Evolutionary conservation across 1,140 invertebrate genomes (phyloP).

Genomic region (Conus betulinus): DNA sequence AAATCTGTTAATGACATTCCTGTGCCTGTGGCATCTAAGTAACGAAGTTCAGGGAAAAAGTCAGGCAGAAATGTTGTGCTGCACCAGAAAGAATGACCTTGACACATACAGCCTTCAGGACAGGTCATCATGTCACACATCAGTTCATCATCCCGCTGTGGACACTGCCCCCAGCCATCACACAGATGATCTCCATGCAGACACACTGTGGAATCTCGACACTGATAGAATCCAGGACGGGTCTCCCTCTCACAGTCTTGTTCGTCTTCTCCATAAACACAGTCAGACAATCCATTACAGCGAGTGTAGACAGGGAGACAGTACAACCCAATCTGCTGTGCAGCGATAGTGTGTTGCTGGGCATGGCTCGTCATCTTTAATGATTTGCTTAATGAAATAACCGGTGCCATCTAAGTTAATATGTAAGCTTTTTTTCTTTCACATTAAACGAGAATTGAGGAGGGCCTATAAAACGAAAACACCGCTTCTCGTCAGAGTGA

Average conservation of each 20-base stretch:
- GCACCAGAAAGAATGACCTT: slow-evolving; percentile 17
- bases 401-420: not conserved
- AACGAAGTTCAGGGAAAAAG: slow-evolving; percentile 4
- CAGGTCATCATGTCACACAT: slow-evolving; percentile 27
- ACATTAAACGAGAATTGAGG: no score
- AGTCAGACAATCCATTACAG: slow-evolving; percentile 34
- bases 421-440: no score
- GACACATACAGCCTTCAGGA: slow-evolving; percentile 22
- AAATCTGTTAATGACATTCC: not conserved
- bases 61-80: not conserved
- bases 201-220: slow-evolving; percentile 26
- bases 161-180: slow-evolving; percentile 24
- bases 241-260: not conserved
- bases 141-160: slow-evolving; percentile 35
- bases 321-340: not conserved
- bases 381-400: not conserved
- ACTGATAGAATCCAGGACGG: slow-evolving; percentile 22
- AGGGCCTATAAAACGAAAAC: no score
- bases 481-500: no score
- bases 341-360: not conserved
- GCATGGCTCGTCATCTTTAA: not conserved
- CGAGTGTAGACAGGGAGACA: slow-evolving; percentile 33
- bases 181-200: slow-evolving; percentile 31
- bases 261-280: slow-evolving; percentile 32
- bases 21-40: not conserved